Evolutionary conservation across 1,140 invertebrate genomes (phyloP), one percentile per base, ranked within the genome.

Genomic region (Psilanteris sp.): DNA sequence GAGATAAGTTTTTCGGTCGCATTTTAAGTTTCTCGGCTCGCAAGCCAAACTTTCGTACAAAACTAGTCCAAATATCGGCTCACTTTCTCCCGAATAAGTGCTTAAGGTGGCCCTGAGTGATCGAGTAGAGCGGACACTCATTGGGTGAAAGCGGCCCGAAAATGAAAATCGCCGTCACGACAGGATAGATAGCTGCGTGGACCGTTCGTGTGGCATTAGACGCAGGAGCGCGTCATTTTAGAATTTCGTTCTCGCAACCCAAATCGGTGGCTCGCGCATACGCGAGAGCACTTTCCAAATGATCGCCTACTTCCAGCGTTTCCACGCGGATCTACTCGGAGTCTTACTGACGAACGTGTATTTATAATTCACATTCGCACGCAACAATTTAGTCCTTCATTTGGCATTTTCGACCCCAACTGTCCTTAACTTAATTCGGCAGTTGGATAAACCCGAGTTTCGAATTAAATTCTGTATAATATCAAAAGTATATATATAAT

Each of bases 141-240:
- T 81, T 79, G 75, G 78, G 86, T 79, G 86, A 87, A 87, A 87
- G 86, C 85, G 81, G 78, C 81, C 81, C 81, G 57, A 84, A 85
- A 84, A 84, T 80, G 77, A 81, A 54, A 66, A 81, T 82, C 68
- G 29, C 52, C 32, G 55, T 59, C 52, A 68, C 55, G 74, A 62
- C 37, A 64, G 9, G 59, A 70, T 59, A 37, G 4, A n/a, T n/a
- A n/a, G n/a, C 29, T 44, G 55, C 36, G 20, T 68, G 62, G 62
- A 67, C 67, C 54, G n/a, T n/a, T n/a, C n/a, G n/a, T n/a, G 6
- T 18, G 13, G 31, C 34, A 10, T 77, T 66, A 77, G 66, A 76
- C 43, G 14, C 54, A 52, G 67, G 79, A 78, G 67, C 61, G 32
- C 61, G 39, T 34, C 59, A 66, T 77, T 66, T 73, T 79, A 79